phyloP scores from a whole-genome alignment of 2,888 invertebrate species.

The Eulithis testata region DNA sequence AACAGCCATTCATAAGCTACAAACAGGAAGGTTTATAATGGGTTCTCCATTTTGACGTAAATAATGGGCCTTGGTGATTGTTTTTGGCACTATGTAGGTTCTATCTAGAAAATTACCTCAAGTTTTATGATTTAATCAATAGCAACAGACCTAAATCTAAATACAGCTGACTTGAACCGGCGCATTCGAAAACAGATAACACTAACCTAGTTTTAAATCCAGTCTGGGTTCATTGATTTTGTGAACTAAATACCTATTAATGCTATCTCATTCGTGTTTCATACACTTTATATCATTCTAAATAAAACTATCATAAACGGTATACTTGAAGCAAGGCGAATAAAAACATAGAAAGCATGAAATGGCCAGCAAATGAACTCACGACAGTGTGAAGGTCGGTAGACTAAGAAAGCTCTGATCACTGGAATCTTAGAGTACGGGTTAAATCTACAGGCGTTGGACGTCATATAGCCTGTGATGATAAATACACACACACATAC shows the following conservation, averaged over 20 bases:
- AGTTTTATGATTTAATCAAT: constrained; percentile 2
- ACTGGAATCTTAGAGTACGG: no score
- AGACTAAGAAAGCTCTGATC: no score
- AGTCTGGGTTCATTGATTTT: constrained; percentile 37
- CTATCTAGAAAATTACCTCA: no score
- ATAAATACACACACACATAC: no score
- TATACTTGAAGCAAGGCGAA: no score
- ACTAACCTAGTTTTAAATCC: constrained; percentile 39
- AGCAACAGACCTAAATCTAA: constrained; percentile 4
- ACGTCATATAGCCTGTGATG: no score
- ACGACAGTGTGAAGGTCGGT: no score
- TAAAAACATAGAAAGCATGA: no score
- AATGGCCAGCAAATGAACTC: no score
- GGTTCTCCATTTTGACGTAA: constrained; percentile 6
- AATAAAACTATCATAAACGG: no score
- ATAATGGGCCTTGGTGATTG: background rate
- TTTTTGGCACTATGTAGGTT: background rate
- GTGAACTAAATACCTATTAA: constrained; percentile 30
- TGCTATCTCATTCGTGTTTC: background rate
- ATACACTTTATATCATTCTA: background rate
- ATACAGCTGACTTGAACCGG: constrained; percentile 17
- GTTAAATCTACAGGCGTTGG: no score
- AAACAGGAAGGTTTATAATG: constrained; percentile 10
- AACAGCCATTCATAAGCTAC: constrained; percentile 18
- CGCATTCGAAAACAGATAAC: constrained; percentile 35